phyloP scores from a whole-genome alignment of 1,140 invertebrate genomes.

The Lordiphosa clarofinis region DNA sequence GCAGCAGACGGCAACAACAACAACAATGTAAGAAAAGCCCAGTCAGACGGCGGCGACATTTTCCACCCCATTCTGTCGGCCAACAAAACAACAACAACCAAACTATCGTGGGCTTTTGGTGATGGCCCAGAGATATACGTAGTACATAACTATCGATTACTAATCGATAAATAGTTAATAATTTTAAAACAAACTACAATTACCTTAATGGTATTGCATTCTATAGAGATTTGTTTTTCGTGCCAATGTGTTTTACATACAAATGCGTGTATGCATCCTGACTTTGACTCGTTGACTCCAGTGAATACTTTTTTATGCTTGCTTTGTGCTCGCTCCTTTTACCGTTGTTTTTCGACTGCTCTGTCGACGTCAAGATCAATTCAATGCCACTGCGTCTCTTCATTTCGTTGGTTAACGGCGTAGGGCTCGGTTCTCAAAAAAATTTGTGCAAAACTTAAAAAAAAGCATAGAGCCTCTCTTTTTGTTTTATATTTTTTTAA shows the following conservation, averaged over 20 bases:
- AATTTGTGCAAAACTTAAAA: neutral
- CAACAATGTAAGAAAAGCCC: conserved; percentile 34
- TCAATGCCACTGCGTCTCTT: conserved; percentile 8
- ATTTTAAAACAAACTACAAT: no score
- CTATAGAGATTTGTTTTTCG: no score
- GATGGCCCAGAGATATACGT: neutral
- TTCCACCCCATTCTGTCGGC: conserved; percentile 57
- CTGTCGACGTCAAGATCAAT: conserved; percentile 8
- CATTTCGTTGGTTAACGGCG: conserved; percentile 2
- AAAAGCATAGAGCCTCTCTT: neutral
- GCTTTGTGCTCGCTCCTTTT: conserved; percentile 1
- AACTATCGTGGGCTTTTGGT: conserved; percentile 22
- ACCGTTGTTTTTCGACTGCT: neutral
- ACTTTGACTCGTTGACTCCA: neutral
- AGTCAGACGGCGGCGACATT: conserved; percentile 29
- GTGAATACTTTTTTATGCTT: neutral
- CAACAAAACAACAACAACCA: conserved; percentile 12
- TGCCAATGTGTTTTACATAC: no score
- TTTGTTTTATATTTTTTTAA: conserved; percentile 23
- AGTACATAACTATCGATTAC: conserved; percentile 12
- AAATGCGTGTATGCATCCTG: no score
- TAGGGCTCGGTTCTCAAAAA: conserved; percentile 5
- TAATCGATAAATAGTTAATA: conserved; percentile 28
- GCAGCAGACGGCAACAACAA: conserved; percentile 28
- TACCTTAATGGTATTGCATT: no score